Evolutionary conservation across 1,140 invertebrate species (phyloP).

Genomic region (Drosophila mayri): DNA sequence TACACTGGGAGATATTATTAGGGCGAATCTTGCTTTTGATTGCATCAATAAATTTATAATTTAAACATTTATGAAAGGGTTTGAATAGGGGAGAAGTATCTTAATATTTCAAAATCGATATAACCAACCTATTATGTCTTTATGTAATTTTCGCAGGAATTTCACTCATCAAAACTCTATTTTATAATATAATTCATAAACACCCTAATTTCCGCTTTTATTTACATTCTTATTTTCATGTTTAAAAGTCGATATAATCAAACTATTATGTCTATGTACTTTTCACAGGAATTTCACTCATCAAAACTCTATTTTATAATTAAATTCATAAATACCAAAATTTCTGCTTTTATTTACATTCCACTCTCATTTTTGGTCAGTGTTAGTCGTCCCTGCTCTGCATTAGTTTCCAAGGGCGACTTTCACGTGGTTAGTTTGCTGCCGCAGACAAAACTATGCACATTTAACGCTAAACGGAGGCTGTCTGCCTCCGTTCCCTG

Average conservation of each 20-base stretch:
- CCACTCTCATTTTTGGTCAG: not conserved
- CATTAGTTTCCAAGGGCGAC: slow-evolving; percentile 63
- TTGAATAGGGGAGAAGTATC: not conserved
- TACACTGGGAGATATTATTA: slow-evolving; percentile 9
- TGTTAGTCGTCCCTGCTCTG: slow-evolving; percentile 14
- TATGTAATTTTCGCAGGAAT: no score
- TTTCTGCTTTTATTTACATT: not conserved
- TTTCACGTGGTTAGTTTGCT: slow-evolving; percentile 77
- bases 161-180: no score
- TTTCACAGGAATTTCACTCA: no score
- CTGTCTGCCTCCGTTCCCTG: slow-evolving; percentile 22
- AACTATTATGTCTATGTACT: no score
- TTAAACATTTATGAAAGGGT: not conserved
- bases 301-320: no score
- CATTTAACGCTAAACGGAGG: slow-evolving; percentile 73
- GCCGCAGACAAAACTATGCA: slow-evolving; percentile 68
- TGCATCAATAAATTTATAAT: not conserved
- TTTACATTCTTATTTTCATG: no score
- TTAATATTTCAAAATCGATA: no score
- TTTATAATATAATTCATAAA: no score
- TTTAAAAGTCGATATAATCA: no score
- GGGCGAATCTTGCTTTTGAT: not conserved
- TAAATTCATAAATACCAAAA: no score
- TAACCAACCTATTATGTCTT: no score
- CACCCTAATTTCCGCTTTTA: not conserved